Evolutionary conservation across 2,888 invertebrate species (phyloP).

Genomic region (Drosophila picticornis): DNA sequence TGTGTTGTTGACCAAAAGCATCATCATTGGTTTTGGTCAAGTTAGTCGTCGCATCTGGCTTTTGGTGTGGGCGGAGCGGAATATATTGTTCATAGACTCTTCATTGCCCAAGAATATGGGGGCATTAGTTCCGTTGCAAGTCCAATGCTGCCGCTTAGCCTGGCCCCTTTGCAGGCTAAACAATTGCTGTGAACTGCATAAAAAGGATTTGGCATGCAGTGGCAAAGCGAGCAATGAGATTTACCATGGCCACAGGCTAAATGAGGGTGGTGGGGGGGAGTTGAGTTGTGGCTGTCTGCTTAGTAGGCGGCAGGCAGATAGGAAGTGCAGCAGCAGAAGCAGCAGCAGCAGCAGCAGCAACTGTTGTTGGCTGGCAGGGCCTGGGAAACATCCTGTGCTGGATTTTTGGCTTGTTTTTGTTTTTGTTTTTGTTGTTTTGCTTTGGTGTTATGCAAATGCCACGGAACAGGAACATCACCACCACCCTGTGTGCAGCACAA

Average conservation of each 20-base stretch:
- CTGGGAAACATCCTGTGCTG: slow-evolving; percentile 63
- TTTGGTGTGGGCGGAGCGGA: slow-evolving; percentile 68
- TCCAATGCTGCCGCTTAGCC: slow-evolving; percentile 43
- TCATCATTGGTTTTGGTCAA: slow-evolving; percentile 15
- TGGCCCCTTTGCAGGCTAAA: slow-evolving; percentile 35
- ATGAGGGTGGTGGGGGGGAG: neutral
- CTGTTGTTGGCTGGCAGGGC: slow-evolving; percentile 39
- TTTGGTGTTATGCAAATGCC: slow-evolving; percentile 73
- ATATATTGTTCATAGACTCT: slow-evolving; percentile 55
- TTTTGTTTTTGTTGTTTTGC: slow-evolving; percentile 36
- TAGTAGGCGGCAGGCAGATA: slow-evolving; percentile 34
- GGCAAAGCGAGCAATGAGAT: slow-evolving; percentile 55
- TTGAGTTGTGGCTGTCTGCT: slow-evolving; percentile 19
- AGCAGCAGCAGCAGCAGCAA: slow-evolving; percentile 24
- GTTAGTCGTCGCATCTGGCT: slow-evolving; percentile 41
- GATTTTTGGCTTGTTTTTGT: slow-evolving; percentile 51
- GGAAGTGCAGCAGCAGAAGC: slow-evolving; percentile 44
- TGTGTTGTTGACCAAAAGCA: slow-evolving; percentile 11
- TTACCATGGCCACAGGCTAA: slow-evolving; percentile 26
- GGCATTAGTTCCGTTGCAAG: slow-evolving; percentile 65
- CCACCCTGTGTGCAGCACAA: slow-evolving; percentile 80
- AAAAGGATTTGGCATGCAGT: slow-evolving; percentile 78
- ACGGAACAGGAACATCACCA: slow-evolving; percentile 54
- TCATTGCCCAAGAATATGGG: slow-evolving; percentile 49
- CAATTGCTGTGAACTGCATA: slow-evolving; percentile 72